Evolutionary conservation across 2,888 invertebrate species (phyloP).

Genomic region (Macrophya annulata): DNA sequence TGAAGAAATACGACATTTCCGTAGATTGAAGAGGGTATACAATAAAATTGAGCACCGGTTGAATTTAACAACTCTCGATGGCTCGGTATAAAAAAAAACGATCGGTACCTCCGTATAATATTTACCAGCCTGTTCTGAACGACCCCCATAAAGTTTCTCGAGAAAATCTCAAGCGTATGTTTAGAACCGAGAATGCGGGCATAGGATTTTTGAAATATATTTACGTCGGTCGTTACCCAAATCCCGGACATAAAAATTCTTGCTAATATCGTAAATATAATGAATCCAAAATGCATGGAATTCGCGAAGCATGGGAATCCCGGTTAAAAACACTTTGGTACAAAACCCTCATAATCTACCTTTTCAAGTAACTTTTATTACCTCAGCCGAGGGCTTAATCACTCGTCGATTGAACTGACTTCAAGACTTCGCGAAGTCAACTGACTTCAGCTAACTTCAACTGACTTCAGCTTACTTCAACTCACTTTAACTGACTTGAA

Average conservation of each 20-base stretch:
- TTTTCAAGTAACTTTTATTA: background rate
- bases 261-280: background rate
- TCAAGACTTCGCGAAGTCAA: constrained; percentile 20
- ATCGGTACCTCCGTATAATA: background rate
- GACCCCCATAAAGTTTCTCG: background rate
- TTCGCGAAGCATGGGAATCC: background rate
- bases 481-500: background rate
- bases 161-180: background rate
- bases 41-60: background rate
- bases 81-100: background rate
- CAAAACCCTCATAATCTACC: background rate
- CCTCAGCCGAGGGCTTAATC: background rate
- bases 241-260: background rate
- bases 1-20: background rate
- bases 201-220: background rate
- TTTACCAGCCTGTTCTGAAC: background rate
- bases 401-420: background rate
- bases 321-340: background rate
- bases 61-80: background rate
- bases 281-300: background rate
- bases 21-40: background rate
- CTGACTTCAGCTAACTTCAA: constrained; percentile 24
- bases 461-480: constrained; percentile 18
- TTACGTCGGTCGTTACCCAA: background rate
- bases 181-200: background rate